phyloP scores from a whole-genome alignment of 2,888 invertebrate species.

The Chouioia cunea region DNA sequence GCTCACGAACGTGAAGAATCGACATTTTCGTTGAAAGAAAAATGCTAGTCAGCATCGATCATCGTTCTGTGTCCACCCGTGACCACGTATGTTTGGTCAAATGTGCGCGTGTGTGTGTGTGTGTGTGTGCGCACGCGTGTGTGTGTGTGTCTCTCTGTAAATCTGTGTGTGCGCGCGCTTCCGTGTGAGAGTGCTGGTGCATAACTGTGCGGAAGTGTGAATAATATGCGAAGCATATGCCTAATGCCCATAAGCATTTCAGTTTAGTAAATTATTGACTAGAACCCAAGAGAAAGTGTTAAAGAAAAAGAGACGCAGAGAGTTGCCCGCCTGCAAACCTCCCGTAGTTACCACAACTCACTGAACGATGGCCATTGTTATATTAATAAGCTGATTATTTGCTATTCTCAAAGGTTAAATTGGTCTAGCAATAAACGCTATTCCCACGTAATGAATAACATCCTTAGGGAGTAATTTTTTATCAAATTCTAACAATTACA shows the following conservation, averaged over 20 bases:
- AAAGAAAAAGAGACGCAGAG: no score
- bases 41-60: constrained; percentile 43
- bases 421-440: constrained; percentile 61
- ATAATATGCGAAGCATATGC: constrained; percentile 34
- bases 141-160: no score
- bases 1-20: background rate
- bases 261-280: no score
- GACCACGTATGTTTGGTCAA: constrained; percentile 48
- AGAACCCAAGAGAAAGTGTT: no score
- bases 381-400: constrained; percentile 64
- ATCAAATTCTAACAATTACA: no score
- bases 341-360: constrained; percentile 13
- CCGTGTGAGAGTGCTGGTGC: no score
- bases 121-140: background rate
- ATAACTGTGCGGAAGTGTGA: background rate
- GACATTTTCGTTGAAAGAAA: background rate
- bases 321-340: background rate
- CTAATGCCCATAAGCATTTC: background rate
- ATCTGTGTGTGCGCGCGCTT: no score
- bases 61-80: constrained; percentile 36
- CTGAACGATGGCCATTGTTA: constrained; percentile 53
- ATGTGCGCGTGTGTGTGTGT: constrained; percentile 50
- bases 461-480: no score
- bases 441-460: constrained; percentile 61
- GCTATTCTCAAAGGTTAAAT: constrained; percentile 59